These are phyloP conservation scores for Mixornis gularis DNA, from an alignment of 2,113 vertebrate species.

Conservation along the genomic window DNA sequence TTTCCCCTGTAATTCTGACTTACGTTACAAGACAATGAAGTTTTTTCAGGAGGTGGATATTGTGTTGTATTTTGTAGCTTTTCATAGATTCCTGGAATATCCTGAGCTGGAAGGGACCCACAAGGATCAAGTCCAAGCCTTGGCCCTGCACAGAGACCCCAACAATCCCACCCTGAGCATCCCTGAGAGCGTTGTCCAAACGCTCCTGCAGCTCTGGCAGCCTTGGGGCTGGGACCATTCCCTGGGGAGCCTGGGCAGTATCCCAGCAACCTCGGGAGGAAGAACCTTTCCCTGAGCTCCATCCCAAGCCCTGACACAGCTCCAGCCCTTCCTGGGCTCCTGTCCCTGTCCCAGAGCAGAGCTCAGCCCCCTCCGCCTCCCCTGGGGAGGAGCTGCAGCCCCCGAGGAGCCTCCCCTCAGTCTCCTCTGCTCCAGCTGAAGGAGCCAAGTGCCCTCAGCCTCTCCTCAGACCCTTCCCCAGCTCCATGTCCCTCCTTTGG, in stretches of 20 bases:
- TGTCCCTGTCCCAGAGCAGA: background rate
- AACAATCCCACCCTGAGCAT: background rate
- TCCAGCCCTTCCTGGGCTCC: background rate
- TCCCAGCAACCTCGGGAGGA: background rate
- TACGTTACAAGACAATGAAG: background rate
- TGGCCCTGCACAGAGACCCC: background rate
- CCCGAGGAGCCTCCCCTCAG: background rate
- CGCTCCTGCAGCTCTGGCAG: background rate
- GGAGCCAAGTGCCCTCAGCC: background rate
- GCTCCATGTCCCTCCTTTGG: background rate
- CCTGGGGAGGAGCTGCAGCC: background rate
- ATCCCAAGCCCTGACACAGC: background rate
- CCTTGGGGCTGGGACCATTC: background rate
- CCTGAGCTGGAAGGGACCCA: too few species aligned
- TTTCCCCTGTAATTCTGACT: background rate
- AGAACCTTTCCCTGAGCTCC: background rate
- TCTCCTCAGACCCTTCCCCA: background rate
- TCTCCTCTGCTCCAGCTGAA: background rate
- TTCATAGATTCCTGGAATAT: background rate
- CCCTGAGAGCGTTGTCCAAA: background rate
- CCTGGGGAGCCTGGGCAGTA: background rate
- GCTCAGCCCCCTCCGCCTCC: background rate
- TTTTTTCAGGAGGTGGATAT: background rate
- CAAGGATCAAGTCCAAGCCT: background rate
- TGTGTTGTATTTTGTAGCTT: background rate